A percentile compares a stretch with the other conserved stretches of the same genome.
phyloP scores from a whole-genome alignment of 2,113 vertebrate genomes.

The Phrynosoma blainvillii region DNA sequence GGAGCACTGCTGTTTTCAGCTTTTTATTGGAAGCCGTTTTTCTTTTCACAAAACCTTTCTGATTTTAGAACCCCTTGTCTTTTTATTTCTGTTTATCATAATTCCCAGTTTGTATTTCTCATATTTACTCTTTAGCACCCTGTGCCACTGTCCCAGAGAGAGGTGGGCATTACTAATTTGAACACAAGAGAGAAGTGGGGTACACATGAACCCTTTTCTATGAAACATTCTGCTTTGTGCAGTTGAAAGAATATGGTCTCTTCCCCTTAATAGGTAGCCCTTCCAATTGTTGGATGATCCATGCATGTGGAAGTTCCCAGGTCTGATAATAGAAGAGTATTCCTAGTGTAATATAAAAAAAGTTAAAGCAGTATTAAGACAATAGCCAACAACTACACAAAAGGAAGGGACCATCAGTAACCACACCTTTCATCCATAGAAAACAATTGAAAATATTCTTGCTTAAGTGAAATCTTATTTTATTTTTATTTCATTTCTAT shows the following conservation, averaged over 20 bases:
- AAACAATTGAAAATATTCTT: not conserved
- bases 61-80: slow-evolving; percentile 80
- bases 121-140: slow-evolving; percentile 80
- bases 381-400: slow-evolving; percentile 10
- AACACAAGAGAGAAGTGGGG: slow-evolving; percentile 16
- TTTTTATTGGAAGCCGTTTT: slow-evolving; percentile 99
- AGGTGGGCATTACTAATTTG: not conserved
- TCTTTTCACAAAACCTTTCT: slow-evolving; percentile 92
- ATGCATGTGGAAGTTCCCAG: slow-evolving; percentile 10
- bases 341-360: not conserved
- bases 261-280: slow-evolving; percentile 14
- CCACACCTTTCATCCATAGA: not conserved
- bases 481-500: no score
- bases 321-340: not conserved
- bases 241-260: not conserved
- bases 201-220: slow-evolving; percentile 21
- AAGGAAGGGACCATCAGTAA: not conserved
- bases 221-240: slow-evolving; percentile 39
- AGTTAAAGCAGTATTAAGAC: slow-evolving; percentile 17
- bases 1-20: slow-evolving; percentile 97
- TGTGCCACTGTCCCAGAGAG: slow-evolving; percentile 45
- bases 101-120: slow-evolving; percentile 80
- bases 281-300: not conserved
- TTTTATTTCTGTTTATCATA: slow-evolving; percentile 91
- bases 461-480: not conserved